Evolutionary conservation across 2,113 vertebrate species (phyloP).

Genomic region (Pachypanchax playfairii): DNA sequence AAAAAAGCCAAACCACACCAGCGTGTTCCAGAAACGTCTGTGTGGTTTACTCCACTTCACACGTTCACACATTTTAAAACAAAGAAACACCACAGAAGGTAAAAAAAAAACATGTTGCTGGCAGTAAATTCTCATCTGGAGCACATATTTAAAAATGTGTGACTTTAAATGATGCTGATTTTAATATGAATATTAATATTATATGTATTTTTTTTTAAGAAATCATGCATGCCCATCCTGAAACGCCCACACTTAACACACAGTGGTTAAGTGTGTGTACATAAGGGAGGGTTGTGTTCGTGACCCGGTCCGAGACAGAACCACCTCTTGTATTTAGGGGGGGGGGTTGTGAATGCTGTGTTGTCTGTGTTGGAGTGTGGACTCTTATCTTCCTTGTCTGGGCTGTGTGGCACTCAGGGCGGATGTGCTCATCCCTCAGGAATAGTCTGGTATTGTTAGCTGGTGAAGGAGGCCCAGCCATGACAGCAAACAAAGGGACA

Average conservation of each 20-base stretch:
- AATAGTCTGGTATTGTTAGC: constrained; percentile 77
- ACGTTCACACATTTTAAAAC: no score
- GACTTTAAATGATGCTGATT: no score
- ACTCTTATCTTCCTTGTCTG: constrained; percentile 61
- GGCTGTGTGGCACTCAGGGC: constrained; percentile 68
- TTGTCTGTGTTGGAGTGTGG: constrained; percentile 42
- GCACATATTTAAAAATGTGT: no score
- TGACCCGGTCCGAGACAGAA: constrained; percentile 24
- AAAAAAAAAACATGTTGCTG: not conserved
- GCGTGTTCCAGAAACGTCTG: not conserved
- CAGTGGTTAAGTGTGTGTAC: constrained; percentile 15
- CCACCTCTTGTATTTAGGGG: constrained; percentile 30
- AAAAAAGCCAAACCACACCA: not conserved
- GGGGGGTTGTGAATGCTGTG: constrained; percentile 27
- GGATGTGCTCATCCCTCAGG: constrained; percentile 78
- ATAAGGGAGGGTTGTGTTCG: constrained; percentile 4
- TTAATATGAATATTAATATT: no score
- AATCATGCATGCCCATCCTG: no score
- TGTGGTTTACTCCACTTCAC: not conserved
- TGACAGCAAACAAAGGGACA: constrained; percentile 65
- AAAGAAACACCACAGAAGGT: no score
- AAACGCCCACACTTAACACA: no score
- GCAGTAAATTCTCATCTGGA: not conserved
- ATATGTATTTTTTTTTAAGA: no score
- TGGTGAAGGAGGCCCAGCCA: constrained; percentile 67